These are phyloP conservation scores for Oryzias celebensis DNA, from an alignment of 2,113 vertebrate species.

Conservation along the genomic window DNA sequence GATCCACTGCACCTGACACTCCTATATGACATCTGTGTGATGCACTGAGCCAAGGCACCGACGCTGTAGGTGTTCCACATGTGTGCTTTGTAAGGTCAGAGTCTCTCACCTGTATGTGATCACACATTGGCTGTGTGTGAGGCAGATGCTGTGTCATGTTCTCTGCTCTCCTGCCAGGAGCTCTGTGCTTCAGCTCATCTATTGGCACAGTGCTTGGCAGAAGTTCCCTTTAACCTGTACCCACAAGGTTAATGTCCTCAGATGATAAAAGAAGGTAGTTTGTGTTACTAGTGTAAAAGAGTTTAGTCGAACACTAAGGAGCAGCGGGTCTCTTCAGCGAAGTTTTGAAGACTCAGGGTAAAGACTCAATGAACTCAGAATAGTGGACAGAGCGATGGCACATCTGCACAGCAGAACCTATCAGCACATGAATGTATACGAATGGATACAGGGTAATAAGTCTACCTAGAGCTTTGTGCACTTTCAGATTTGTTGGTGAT, in stretches of 20 bases:
- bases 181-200: slow-evolving; percentile 40
- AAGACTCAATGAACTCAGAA: slow-evolving; percentile 43
- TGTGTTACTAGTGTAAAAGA: not conserved
- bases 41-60: slow-evolving; percentile 39
- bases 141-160: slow-evolving; percentile 44
- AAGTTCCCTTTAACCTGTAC: slow-evolving; percentile 63
- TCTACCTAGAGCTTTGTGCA: slow-evolving; percentile 45
- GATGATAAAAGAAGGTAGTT: slow-evolving; percentile 17
- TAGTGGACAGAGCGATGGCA: slow-evolving; percentile 28
- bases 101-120: slow-evolving; percentile 41
- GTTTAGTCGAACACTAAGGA: slow-evolving; percentile 12
- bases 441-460: slow-evolving; percentile 69
- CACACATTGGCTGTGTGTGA: slow-evolving; percentile 42
- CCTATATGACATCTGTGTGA: slow-evolving; percentile 31
- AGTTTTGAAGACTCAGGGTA: slow-evolving; percentile 72
- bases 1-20: slow-evolving; percentile 31
- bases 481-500: slow-evolving; percentile 41
- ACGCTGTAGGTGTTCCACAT: slow-evolving; percentile 44
- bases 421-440: slow-evolving; percentile 56
- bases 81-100: slow-evolving; percentile 42
- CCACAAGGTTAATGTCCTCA: slow-evolving; percentile 49
- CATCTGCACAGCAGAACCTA: slow-evolving; percentile 42
- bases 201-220: slow-evolving; percentile 41
- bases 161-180: slow-evolving; percentile 34
- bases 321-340: slow-evolving; percentile 44